Conservation (phyloP, 2,797 vertebrate genomes). For the Gouania willdenowi region DNA sequence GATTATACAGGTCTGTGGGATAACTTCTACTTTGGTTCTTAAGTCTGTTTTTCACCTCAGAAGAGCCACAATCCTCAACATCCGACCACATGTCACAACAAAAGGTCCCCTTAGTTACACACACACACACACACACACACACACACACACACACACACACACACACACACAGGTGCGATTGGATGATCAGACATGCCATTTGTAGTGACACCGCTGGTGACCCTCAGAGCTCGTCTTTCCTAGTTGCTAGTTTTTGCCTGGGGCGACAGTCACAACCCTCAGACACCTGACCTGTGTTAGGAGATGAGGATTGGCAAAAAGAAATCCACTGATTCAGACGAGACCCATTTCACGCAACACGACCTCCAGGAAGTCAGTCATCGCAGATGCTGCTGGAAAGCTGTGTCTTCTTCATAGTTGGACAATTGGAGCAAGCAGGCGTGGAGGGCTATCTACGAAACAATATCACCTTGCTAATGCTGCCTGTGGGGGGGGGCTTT, state of each 20-base stretch:
- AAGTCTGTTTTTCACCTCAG: constrained; percentile 8
- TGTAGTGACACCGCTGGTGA: constrained; percentile 16
- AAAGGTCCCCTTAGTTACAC: constrained; percentile 33
- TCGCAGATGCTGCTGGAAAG: constrained; percentile 59
- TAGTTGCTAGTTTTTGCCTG: constrained; percentile 22
- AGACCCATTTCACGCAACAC: constrained; percentile 71
- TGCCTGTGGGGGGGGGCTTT: constrained; percentile 57
- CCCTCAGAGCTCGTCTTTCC: constrained; percentile 2
- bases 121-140: constrained; percentile 27
- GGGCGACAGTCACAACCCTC: constrained; percentile 31
- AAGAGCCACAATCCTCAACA: constrained; percentile 35
- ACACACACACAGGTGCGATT: constrained; percentile 15
- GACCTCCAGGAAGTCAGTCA: constrained; percentile 62
- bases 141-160: constrained; percentile 25
- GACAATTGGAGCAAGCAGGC: constrained; percentile 63
- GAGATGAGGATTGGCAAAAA: constrained; percentile 44
- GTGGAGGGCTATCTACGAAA: constrained; percentile 56
- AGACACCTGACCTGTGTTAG: constrained; percentile 36
- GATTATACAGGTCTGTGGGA: constrained; percentile 17
- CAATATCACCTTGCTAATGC: constrained; percentile 67
- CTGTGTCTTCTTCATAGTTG: constrained; percentile 61
- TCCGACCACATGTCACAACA: constrained; percentile 22
- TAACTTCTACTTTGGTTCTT: constrained; percentile 12
- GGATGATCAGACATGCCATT: constrained; percentile 13
- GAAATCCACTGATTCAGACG: constrained; percentile 45